Evolutionary conservation across 2,797 vertebrate genomes (phyloP).

Genomic region (Myiotriccus ornatus): DNA sequence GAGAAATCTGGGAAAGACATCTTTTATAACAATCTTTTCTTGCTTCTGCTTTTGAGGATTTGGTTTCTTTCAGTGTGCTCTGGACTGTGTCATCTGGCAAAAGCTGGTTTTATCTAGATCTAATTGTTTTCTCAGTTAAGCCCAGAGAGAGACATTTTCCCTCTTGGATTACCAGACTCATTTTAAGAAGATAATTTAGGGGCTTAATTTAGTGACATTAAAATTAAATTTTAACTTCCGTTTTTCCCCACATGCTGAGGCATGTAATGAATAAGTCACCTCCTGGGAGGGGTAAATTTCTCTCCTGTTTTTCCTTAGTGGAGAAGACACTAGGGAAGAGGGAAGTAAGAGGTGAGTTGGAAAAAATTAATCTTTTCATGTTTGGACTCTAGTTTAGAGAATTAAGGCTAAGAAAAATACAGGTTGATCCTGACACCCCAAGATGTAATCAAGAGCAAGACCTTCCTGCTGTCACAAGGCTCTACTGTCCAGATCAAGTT

Average conservation of each 20-base stretch:
- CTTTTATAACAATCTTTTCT: neutral
- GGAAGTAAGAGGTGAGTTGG: neutral
- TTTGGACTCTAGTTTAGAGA: neutral
- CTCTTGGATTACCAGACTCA: slow-evolving; percentile 30
- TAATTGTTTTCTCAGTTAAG: slow-evolving; percentile 58
- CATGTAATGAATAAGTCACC: neutral
- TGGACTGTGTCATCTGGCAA: slow-evolving; percentile 26
- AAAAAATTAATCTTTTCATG: neutral
- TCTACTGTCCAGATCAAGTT: neutral
- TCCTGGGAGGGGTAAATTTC: neutral
- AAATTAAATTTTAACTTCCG: slow-evolving; percentile 43
- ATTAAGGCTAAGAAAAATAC: neutral
- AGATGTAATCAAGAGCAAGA: neutral
- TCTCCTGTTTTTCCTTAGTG: neutral
- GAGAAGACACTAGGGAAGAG: neutral
- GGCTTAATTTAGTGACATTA: slow-evolving; percentile 32
- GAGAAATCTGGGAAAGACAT: neutral
- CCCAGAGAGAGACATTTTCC: slow-evolving; percentile 47
- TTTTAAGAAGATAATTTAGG: slow-evolving; percentile 45
- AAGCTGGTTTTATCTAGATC: slow-evolving; percentile 23
- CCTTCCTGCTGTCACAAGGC: neutral
- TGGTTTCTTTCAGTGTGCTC: slow-evolving; percentile 37
- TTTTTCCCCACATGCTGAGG: neutral
- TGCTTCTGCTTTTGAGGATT: neutral
- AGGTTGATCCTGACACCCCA: neutral